Evolutionary conservation across 1,140 invertebrate species (phyloP), one percentile per base, ranked within the genome.

Genomic region (Leptinotarsa defecta): DNA sequence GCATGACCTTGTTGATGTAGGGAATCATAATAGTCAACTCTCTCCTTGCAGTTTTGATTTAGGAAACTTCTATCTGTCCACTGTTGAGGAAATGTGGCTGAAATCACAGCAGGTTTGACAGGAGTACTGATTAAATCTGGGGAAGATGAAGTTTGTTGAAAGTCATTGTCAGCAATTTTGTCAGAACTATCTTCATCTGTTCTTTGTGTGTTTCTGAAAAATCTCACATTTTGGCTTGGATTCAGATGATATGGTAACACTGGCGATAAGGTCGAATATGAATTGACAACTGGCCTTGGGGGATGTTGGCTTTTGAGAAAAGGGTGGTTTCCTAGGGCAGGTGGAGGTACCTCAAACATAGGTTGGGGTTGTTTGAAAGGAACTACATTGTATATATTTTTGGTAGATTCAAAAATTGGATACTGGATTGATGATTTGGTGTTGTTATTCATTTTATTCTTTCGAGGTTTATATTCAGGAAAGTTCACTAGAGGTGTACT

Each of bases 91-190:
- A 71, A 19, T 24, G 61, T 64, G 22, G 48, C 62, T 19, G 64
- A 13, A 48, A 62, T 73, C 19, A 34, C 19, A 48, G 61, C 71
- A 65, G 71, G 71, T 48, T 64, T 17, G 4, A 73, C 57, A n/a
- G 71, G 17, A 24, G 64, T 49, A 27, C 64, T 65, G 34, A 73
- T 73, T 48, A 48, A 61, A 64, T 65, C 61, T n/a, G 71, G 71
- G 43, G 52, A 57, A 13, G 63, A 62, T 15, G 48, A 43, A 3
- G 34, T 11, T 11, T 43, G 8, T 11, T 43, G 34, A 43, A 11
- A 43, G 34, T 43, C 2, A 43, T 11, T 43, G 8, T 43, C 34
- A 43, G 8, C 8, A 43, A 43, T 11, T 43, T 43, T 43, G 34
- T 43, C 8, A 43, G 34, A 43, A 43, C 34, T 43, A 11, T 57